Base-by-base conservation (phyloP, 37 sponge, comb jelly and placozoan species). In the Spongilla lacustris region DNA sequence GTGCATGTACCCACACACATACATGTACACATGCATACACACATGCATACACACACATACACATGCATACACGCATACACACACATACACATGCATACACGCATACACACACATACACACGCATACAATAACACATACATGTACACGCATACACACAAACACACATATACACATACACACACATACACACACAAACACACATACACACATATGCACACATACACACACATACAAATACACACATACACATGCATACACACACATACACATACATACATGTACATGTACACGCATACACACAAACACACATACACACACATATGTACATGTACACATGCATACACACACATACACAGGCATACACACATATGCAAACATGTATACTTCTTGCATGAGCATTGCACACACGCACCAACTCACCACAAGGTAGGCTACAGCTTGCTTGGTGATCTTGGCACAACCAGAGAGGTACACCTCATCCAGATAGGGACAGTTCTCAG, bases 381-480 rank as follows among this genome's bases (percentile, higher is more conserved):
- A 76, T 76, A 41, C 33, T 3, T 76, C 21, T n/a, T 76, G 26
- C 2, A 4, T 26, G 28, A 3, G 30, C 11, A 0, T 1, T 5
- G 49, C n/a, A 81, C 75, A 49, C 28, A 72, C 19, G 21, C 4
- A 58, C 14, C 58, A 25, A 46, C 80, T 79, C 37, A 92, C 96
- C 81, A 82, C 31, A 32, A 95, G 81, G 71, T 86, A 92, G 0
- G 83, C 75, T 22, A 92, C 68, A 66, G 93, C 93, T 34, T 87
- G 88, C 68, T 79, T 75, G 22, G 96, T 92, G 68, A 95, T 92
- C 78, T 84, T 85, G 36, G 84, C 85, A 89, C 96, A 92, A 35
- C 93, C 96, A 2, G 90, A 90, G 21, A 95, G 71, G 66, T 92
- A 90, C 25, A 95, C 70, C 73, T 95, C 96, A 33, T 77, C 75